Conservation (phyloP, 2,888 invertebrate genomes). For the Sinohyriopsis cumingii region DNA sequence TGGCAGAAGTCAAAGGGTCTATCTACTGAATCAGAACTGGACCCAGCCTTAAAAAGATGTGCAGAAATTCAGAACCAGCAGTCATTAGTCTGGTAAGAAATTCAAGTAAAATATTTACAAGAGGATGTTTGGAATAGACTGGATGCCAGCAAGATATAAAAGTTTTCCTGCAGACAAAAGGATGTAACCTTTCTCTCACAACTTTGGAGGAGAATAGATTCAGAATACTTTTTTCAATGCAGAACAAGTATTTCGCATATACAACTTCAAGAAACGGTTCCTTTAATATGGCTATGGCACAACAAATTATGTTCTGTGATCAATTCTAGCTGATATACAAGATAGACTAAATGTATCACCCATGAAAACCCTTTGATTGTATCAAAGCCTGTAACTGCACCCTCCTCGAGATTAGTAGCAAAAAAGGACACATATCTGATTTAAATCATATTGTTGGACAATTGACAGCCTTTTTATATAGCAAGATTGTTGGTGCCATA, state of each 20-base stretch:
- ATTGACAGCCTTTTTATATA: slow-evolving; percentile 2
- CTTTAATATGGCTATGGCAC: slow-evolving; percentile 9
- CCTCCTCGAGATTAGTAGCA: slow-evolving; percentile 18
- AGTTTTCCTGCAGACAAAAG: neutral
- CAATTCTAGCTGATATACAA: slow-evolving; percentile 13
- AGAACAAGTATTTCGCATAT: slow-evolving; percentile 5
- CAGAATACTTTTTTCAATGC: slow-evolving; percentile 11
- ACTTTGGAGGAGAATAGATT: slow-evolving; percentile 5
- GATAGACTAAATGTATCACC: slow-evolving; percentile 14
- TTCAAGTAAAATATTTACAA: neutral
- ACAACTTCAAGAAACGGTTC: slow-evolving; percentile 4
- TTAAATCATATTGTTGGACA: slow-evolving; percentile 7
- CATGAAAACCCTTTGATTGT: slow-evolving; percentile 26
- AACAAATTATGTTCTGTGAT: slow-evolving; percentile 9
- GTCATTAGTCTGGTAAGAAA: neutral
- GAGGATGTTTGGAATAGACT: neutral
- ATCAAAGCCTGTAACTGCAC: slow-evolving; percentile 16
- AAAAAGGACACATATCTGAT: slow-evolving; percentile 10
- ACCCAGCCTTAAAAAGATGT: too few species aligned
- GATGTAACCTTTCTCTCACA: neutral
- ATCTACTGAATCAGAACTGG: too few species aligned
- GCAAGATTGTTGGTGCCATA: too few species aligned
- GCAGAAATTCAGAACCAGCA: too few species aligned
- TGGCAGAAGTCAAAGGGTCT: too few species aligned
- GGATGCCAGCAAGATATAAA: neutral